A percentile compares a stretch with the other conserved stretches of the same genome.
These are phyloP conservation scores for cat (Felis catus) DNA, from an alignment of 2,113 vertebrate genomes.

Conservation along the genomic window DNA sequence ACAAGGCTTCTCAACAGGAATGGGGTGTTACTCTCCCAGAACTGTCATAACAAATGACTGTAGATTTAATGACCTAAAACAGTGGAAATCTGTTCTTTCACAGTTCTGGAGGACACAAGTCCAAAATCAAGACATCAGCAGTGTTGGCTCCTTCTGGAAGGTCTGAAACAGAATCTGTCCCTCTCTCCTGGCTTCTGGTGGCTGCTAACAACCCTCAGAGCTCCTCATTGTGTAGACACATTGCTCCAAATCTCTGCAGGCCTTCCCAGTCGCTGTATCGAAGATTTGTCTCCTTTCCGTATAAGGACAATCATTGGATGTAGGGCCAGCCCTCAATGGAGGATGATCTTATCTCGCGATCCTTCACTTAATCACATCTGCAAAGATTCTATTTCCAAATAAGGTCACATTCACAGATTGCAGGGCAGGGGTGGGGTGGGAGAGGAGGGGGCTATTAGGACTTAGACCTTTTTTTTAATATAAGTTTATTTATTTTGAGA, in stretches of 20 bases:
- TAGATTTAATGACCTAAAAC: background rate
- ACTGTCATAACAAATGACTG: background rate
- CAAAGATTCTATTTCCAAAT: conserved; percentile 1
- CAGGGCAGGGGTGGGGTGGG: background rate
- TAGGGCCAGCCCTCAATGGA: background rate
- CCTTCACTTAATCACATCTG: background rate
- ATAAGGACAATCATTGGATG: background rate
- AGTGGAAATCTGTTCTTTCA: background rate
- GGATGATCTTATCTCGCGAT: background rate
- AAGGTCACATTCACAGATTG: background rate
- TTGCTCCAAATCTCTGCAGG: background rate
- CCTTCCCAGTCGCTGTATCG: background rate
- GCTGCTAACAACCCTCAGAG: too few species aligned
- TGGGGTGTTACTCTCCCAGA: background rate
- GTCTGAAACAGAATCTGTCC: background rate
- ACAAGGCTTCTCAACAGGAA: background rate
- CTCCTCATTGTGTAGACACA: background rate
- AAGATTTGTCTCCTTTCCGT: background rate
- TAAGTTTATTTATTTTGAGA: too few species aligned
- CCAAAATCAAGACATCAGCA: background rate
- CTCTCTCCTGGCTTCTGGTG: background rate
- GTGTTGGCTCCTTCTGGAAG: background rate
- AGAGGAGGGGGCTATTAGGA: background rate
- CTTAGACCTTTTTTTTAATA: background rate
- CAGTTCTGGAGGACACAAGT: background rate